Evolutionary conservation across 2,113 vertebrate genomes (phyloP).

Genomic region (Hydropotes inermis): DNA sequence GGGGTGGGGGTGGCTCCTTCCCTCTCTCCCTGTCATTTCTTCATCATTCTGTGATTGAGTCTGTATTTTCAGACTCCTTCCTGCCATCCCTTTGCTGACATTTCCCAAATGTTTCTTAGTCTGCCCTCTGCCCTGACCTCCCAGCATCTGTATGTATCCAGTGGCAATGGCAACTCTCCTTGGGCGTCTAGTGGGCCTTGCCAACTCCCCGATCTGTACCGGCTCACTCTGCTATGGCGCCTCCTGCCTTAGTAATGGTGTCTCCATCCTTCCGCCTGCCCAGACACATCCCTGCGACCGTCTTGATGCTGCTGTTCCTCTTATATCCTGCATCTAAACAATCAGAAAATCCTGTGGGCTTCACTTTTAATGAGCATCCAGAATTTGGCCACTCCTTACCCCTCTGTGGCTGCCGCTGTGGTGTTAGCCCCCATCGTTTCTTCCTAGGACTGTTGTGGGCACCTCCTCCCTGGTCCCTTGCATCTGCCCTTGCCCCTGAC

Average conservation of each 20-base stretch:
- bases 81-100: background rate
- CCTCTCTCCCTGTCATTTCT: background rate
- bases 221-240: rapidly evolving
- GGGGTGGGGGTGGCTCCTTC: rapidly evolving
- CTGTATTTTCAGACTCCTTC: background rate
- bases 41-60: too few species aligned
- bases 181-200: background rate
- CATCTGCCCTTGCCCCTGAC: background rate
- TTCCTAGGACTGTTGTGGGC: background rate
- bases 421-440: background rate
- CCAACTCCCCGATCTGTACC: rapidly evolving
- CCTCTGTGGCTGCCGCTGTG: rapidly evolving
- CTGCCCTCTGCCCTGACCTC: background rate
- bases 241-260: rapidly evolving
- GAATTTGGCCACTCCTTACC: background rate
- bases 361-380: background rate
- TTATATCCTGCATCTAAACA: background rate
- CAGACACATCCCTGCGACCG: rapidly evolving
- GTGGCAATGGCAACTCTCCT: rapidly evolving
- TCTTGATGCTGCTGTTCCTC: too few species aligned
- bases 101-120: background rate
- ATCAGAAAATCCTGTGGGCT: background rate
- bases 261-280: background rate
- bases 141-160: background rate
- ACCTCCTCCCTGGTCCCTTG: background rate